Evolutionary conservation across 92 coral and sea anemone species (phyloP), one percentile per base, ranked within the genome.

Genomic region (Metridium senile): DNA sequence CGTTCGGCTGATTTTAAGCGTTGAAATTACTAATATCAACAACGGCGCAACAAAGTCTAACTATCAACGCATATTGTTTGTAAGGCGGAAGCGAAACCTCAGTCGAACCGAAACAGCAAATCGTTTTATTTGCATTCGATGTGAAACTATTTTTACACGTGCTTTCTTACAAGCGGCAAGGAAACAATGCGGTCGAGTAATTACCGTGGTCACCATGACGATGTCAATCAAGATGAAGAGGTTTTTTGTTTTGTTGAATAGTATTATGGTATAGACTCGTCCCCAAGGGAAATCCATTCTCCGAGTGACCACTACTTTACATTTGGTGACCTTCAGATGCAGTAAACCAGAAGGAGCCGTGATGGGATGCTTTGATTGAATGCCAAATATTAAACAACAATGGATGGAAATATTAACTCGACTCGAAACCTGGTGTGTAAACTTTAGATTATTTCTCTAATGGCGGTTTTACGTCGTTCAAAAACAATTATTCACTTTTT

Each of bases 361-460:
- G 31, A 52, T 73, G 66, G 63, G 64, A 73, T 73, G 78, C 64
- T 47, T 73, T 58, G 47, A 62, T 73, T 34, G 68, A 67, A 68
- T 53, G 80, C 85, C 81, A 81, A 74, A 66, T 56, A 70, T 82
- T 58, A 68, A 69, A 76, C 91, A 85, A 59, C 80, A 77, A 91
- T 91, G 97, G 97, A 88, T 62, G 53, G 81, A 47, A 90, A 85
- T 59, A 65, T 70, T 47, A 93, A 85, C 76, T 64, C 82, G 58
- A 85, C 84, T 74, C 97, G 97, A 76, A 91, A 76, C 70, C 82
- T 91, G 97, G 97, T 91, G 91, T 91, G 97, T 91, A 91, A 81
- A 82, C 35, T 78, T 71, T 62, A 74, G 81, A 45, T 82, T 85
- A 33, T 78, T 78, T 75, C 45, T 78, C 29, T 67, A 64, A 68